Evolutionary conservation across 1,140 invertebrate species (phyloP).

Genomic region (Camponotus vicinus): DNA sequence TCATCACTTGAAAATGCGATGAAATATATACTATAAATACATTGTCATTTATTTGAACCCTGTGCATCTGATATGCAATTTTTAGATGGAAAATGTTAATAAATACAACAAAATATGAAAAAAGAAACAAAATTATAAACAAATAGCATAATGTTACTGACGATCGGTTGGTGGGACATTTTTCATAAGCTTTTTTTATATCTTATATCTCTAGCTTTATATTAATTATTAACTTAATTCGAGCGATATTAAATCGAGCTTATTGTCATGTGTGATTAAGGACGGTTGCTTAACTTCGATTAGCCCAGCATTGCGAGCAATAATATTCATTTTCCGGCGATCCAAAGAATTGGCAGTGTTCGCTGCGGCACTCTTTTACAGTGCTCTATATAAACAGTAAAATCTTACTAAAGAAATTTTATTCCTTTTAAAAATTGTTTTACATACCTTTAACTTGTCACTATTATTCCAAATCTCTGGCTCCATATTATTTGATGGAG

Average conservation of each 20-base stretch:
- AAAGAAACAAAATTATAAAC: slow-evolving; percentile 35
- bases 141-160: neutral
- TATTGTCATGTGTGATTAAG: slow-evolving; percentile 81
- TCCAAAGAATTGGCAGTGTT: slow-evolving; percentile 84
- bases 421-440: neutral
- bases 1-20: neutral
- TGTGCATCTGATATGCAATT: slow-evolving; percentile 69
- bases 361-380: slow-evolving; percentile 80
- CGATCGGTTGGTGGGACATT: slow-evolving; percentile 42
- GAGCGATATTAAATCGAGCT: slow-evolving; percentile 74
- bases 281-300: slow-evolving; percentile 77
- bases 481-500: slow-evolving; percentile 69
- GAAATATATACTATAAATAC: neutral
- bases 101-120: slow-evolving; percentile 36
- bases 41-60: slow-evolving; percentile 47
- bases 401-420: neutral
- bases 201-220: slow-evolving; percentile 60
- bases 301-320: slow-evolving; percentile 84
- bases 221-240: slow-evolving; percentile 64
- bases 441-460: slow-evolving; percentile 74
- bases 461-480: slow-evolving; percentile 74
- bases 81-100: slow-evolving; percentile 39
- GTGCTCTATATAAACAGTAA: slow-evolving; percentile 61
- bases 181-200: slow-evolving; percentile 49
- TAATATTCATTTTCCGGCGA: slow-evolving; percentile 83